Evolutionary conservation across 2,113 vertebrate genomes (phyloP), one percentile per base, ranked within the genome.

Genomic region (Anolis sagrei): DNA sequence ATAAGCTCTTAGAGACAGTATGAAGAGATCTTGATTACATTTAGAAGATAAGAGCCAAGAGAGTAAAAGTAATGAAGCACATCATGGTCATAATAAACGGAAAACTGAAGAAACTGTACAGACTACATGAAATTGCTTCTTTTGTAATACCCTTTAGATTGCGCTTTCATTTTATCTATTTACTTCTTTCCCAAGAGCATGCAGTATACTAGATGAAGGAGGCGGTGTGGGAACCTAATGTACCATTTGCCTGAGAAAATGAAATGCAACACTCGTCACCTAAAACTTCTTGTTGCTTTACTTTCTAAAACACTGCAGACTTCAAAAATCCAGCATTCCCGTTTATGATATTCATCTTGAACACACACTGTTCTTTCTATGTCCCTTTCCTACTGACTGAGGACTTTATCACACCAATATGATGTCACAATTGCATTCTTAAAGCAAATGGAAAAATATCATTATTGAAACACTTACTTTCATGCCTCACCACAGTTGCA

Each of bases 11-110:
- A 86, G 72, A 93, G 82, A 90, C 78, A 89, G 19, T 82, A 77
- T 87, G 87, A 92, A 91, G 89, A 94, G 85, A 39, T 91, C 89
- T 93, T 94, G 85, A 93, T 94, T 89, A 81, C 69, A 93, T 75
- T 93, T 89, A 91, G 58, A 89, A 83, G 48, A 84, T 70, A 92
- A 91, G 90, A 92, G 81, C 61, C 62, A 27, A 39, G 73, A 93
- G 85, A 93, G 66, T 79, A 27, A 16, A 84, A 23, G 2, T 90
- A 88, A 87, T 90, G 74, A 92, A 89, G 34, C 83, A 44, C 76
- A 91, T 81, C 87, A 89, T 84, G 91, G 75, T 74, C 92, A 87
- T 85, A 90, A 86, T 77, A 86, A 90, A 88, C 32, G 86, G 7
- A 39, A 89, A 90, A 58, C 9, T 36, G 86, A 82, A 39, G 39